Evolutionary conservation across 2,888 invertebrate genomes (phyloP).

Genomic region (Mythimna ferrago): DNA sequence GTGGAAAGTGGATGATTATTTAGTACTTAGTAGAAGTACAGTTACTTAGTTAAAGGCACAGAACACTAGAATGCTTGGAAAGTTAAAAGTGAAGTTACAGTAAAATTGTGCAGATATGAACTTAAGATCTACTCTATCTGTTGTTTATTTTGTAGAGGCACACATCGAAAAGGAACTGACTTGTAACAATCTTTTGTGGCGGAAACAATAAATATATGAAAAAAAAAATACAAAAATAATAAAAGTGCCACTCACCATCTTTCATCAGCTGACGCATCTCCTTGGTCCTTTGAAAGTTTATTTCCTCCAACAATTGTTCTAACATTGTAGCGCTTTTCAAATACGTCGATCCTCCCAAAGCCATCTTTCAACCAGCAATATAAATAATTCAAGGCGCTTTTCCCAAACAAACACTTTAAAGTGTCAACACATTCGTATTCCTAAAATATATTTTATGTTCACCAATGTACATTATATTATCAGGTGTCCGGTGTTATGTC

Average conservation of each 20-base stretch:
- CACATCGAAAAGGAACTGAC: background rate
- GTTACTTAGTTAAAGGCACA: background rate
- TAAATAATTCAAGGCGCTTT: conserved; percentile 57
- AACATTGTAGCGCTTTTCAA: conserved; percentile 92
- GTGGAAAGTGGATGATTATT: background rate
- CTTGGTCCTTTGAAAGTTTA: conserved; percentile 97
- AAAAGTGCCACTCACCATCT: conserved; percentile 92
- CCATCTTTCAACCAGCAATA: conserved; percentile 71
- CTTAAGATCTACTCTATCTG: background rate
- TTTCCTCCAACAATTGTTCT: conserved; percentile 97
- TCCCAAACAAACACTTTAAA: conserved; percentile 71
- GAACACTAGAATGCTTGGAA: background rate
- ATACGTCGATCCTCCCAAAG: conserved; percentile 83
- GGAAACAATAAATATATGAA: background rate
- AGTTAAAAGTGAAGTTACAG: background rate
- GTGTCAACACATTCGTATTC: conserved; percentile 59
- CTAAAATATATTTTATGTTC: conserved; percentile 32
- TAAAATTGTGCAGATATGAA: background rate
- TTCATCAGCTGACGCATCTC: conserved; percentile 97
- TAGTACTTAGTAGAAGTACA: background rate
- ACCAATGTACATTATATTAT: conserved; percentile 58
- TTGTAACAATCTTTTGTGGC: background rate
- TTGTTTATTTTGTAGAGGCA: background rate
- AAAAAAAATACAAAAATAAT: background rate
- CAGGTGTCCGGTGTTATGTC: background rate